These are phyloP conservation scores for Morpho achilles DNA, from an alignment of 2,888 invertebrate genomes.

Conservation along the genomic window DNA sequence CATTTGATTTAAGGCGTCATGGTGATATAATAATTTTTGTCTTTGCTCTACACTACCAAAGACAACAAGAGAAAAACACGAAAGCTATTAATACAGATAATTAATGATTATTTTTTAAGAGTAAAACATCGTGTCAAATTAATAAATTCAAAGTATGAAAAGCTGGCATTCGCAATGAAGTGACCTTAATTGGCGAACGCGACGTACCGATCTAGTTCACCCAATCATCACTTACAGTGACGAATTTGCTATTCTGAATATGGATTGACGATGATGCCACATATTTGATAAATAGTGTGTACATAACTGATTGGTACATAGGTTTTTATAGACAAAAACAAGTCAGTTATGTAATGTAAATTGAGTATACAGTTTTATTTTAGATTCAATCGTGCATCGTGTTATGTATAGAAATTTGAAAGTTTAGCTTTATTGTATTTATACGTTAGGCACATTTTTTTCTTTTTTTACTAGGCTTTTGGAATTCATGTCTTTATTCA, in stretches of 20 bases:
- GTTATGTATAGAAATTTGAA: too few species aligned
- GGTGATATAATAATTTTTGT: not conserved
- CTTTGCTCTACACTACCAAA: not conserved
- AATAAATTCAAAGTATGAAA: constrained; percentile 26
- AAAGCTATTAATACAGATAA: too few species aligned
- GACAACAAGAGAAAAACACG: not conserved
- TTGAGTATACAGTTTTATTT: too few species aligned
- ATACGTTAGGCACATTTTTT: too few species aligned
- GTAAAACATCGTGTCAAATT: constrained; percentile 17
- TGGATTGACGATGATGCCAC: not conserved
- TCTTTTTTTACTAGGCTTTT: too few species aligned
- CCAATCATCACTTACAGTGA: constrained; percentile 27
- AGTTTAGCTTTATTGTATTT: too few species aligned
- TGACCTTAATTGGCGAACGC: constrained; percentile 65
- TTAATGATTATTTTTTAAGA: not conserved
- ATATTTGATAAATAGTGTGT: not conserved
- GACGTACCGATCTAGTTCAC: constrained; percentile 45
- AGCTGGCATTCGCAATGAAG: constrained; percentile 41
- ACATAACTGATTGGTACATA: not conserved
- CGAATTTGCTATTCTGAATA: constrained; percentile 8
- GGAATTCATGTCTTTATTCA: too few species aligned
- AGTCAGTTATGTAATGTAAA: too few species aligned
- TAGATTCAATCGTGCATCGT: too few species aligned
- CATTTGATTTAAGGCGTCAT: too few species aligned
- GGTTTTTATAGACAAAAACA: too few species aligned